These are phyloP conservation scores for Cyphomyrus plagiostoma DNA, from an alignment of 2,113 vertebrate species.

Conservation along the genomic window DNA sequence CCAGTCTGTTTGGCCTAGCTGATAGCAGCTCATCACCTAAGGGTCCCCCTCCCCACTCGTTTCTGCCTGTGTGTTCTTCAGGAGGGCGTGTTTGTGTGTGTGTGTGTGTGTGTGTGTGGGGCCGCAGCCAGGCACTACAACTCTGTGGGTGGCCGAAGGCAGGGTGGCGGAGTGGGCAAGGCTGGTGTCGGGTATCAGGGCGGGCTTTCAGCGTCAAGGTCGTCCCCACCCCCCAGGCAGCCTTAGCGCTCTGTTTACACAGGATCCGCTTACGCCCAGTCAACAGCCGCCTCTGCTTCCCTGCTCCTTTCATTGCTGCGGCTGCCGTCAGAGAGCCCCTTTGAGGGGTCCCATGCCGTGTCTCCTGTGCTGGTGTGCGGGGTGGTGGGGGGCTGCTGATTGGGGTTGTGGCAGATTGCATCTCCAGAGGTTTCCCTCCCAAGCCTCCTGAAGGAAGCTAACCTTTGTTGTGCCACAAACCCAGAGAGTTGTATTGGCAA, in stretches of 20 bases:
- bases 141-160: slow-evolving; percentile 30
- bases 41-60: neutral
- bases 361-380: neutral
- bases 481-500: neutral
- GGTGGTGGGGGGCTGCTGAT: neutral
- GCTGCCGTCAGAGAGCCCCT: neutral
- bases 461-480: neutral
- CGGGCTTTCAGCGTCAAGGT: slow-evolving; percentile 20
- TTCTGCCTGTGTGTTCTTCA: slow-evolving; percentile 12
- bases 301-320: slow-evolving; percentile 26
- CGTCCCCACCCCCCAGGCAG: neutral
- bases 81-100: neutral
- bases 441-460: neutral
- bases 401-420: neutral
- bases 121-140: neutral
- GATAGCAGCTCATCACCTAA: neutral
- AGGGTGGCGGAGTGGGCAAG: slow-evolving; percentile 22
- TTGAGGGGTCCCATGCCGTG: neutral
- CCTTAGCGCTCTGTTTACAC: slow-evolving; percentile 30
- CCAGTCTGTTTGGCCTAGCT: neutral
- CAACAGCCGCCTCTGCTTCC: slow-evolving; percentile 31
- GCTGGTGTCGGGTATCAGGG: slow-evolving; percentile 11
- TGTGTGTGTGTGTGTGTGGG: slow-evolving; percentile 8
- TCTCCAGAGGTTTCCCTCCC: neutral
- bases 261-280: slow-evolving; percentile 36